Percentiles rank a stretch among this genome's conserved stretches.
phyloP scores from a whole-genome alignment of 2,888 invertebrate species.

The Agriopis leucophaearia region DNA sequence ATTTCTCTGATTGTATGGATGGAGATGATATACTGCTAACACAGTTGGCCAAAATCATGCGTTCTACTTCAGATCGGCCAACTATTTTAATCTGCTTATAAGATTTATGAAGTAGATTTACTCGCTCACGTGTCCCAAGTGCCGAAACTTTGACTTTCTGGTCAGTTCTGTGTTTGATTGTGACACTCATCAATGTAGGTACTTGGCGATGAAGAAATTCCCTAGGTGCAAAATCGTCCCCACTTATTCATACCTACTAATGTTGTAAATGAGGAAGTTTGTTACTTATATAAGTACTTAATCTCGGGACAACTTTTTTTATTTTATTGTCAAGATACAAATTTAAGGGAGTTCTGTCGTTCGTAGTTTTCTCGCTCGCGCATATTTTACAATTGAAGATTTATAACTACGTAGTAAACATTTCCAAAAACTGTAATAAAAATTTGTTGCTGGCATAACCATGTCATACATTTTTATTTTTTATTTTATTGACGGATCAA shows the following conservation, averaged over 20 bases:
- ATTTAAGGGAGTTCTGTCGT: too few relatives aligned
- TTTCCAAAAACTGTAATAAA: too few relatives aligned
- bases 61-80: slow-evolving; percentile 12
- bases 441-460: too few relatives aligned
- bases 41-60: background rate
- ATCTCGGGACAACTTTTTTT: background rate
- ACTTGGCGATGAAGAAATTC: background rate
- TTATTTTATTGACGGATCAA: too few relatives aligned
- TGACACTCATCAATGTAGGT: background rate
- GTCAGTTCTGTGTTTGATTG: slow-evolving; percentile 3
- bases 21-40: slow-evolving; percentile 8
- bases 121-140: slow-evolving; percentile 13
- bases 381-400: too few relatives aligned
- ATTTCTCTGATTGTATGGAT: background rate
- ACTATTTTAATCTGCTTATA: slow-evolving; percentile 32
- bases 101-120: slow-evolving; percentile 22
- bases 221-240: background rate
- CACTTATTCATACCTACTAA: background rate
- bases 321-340: too few relatives aligned
- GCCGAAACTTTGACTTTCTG: slow-evolving; percentile 14
- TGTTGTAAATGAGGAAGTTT: slow-evolving; percentile 4
- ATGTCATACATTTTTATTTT: too few relatives aligned
- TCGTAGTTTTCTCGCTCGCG: too few relatives aligned
- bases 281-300: background rate
- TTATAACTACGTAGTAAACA: too few relatives aligned